Base-by-base conservation (phyloP, 2,888 invertebrate species). In the Carterocephalus palaemon region DNA sequence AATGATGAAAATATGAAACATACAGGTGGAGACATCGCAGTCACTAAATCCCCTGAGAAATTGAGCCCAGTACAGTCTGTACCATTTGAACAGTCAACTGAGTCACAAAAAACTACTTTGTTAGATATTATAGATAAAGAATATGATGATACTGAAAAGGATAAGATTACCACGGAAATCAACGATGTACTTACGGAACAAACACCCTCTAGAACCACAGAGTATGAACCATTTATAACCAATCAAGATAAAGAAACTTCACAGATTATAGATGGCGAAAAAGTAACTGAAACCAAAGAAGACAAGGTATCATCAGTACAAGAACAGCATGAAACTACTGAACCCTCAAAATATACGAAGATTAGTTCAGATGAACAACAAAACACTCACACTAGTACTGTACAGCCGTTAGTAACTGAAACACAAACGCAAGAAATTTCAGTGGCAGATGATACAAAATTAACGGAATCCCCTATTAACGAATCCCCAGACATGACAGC, bases 121-220 rank as follows among this genome's bases (percentile, higher is more conserved):
- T 31, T 38, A 9, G 38, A 49, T 7, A 23, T 34, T 4, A 38
- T 39, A n/a, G 46, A 47, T 4, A 48, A 41, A 13, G 28, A 34
- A 4, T 31, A 37, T 15, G 46, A 40, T 23, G 32, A 32, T 22
- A 40, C 37, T 20, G 34, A 33, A 33, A 33, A 28, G 29, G 26
- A 50, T 3, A 22, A 26, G 13, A 40, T 19, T 19, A 4, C 13
- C 15, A 15, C 41, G 29, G 42, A 36, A 41, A 43, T 29, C 34
- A 40, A 52, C 16, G 38, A 42, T 29, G 16, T 41, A 28, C 31
- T 34, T 9, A 48, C 47, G 15, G 45, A 51, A 26, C 40, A 7
- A 13, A 23, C 33, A 10, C 41, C 46, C 8, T 16, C 33, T 0
- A 31, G 48, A 16, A 26, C 26, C 6, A 29, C 34, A 2, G 26